Base-by-base conservation (phyloP, 2,113 vertebrate genomes). In the Paraplagusia blochii region DNA sequence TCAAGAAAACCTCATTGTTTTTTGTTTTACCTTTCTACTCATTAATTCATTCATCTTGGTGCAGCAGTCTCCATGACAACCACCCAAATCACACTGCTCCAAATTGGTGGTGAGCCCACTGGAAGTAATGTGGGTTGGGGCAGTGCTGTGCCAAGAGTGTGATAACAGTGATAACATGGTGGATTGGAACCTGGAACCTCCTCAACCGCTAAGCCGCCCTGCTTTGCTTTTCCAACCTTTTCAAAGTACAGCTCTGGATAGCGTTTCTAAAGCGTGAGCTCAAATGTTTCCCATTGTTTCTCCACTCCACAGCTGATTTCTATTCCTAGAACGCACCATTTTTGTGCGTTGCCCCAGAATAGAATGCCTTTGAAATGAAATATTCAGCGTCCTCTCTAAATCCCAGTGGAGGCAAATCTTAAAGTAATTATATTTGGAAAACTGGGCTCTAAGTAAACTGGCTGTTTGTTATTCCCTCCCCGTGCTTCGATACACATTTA, bases 351-450 rank as follows among this genome's bases (percentile, higher is more conserved):
- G 19, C 18, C 46, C 19, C 46, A 48, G 19, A 29, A 29, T 29
- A 29, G 19, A 29, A 29, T 29, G 11, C 46, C 19, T 29, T 48
- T 29, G 13, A 19, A 33, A 29, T 29, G 13, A 48, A 29, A 29
- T 13, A 29, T 48, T 48, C 19, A 29, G 46, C 11, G 19, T 48
- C 12, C 29, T 29, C 19, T 29, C 46, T 4, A 48, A 48, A 48
- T 48, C 46, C 46, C 46, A 29, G 11, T 7, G 46, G 19, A 48
- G 46, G 18, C 46, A 29, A 48, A 48, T 48, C 19, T 19, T 48
- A 29, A 29, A 48, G 46, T 48, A 12, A 48, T 48, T 43, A 43
- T 15, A 43, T 43, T 43, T 15, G 42, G 42, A 43, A 43, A n/a
- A 43, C 4, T n/a, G n/a, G 46, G 46, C 18, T 48, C 29, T 29